phyloP scores from a whole-genome alignment of 2,113 vertebrate genomes.

The Acanthisitta chloris region DNA sequence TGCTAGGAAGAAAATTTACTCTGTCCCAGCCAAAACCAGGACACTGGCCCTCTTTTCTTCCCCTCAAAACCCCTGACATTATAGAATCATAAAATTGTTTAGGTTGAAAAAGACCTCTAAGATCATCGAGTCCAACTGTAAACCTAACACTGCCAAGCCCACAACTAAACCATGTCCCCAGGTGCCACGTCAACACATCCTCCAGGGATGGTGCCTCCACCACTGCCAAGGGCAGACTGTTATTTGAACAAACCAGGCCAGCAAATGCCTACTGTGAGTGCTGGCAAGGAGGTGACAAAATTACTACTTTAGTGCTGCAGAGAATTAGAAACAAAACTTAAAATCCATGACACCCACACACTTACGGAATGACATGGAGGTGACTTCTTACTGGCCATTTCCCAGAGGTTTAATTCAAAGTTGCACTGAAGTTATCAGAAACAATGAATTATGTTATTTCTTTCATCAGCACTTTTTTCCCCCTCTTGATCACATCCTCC shows the following conservation, averaged over 20 bases:
- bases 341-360: neutral
- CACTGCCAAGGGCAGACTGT: neutral
- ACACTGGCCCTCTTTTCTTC: neutral
- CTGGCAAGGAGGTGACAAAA: neutral
- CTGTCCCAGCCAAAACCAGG: neutral
- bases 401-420: neutral
- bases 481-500: neutral
- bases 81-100: too few species aligned
- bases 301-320: neutral
- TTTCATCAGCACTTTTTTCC: neutral
- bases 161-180: neutral
- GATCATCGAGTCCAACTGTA: neutral
- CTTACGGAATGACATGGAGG: neutral
- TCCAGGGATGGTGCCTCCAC: neutral
- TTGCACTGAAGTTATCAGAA: neutral
- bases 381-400: neutral
- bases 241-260: neutral
- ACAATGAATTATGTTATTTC: neutral
- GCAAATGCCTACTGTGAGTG: neutral
- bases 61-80: neutral
- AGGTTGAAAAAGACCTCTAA: neutral
- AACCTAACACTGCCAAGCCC: neutral
- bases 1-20: neutral
- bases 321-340: neutral
- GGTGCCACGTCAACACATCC: neutral